Percentiles rank a stretch among this genome's conserved stretches.
phyloP scores from a whole-genome alignment of 2,797 vertebrate species.

The Sebastolobus altivelis region DNA sequence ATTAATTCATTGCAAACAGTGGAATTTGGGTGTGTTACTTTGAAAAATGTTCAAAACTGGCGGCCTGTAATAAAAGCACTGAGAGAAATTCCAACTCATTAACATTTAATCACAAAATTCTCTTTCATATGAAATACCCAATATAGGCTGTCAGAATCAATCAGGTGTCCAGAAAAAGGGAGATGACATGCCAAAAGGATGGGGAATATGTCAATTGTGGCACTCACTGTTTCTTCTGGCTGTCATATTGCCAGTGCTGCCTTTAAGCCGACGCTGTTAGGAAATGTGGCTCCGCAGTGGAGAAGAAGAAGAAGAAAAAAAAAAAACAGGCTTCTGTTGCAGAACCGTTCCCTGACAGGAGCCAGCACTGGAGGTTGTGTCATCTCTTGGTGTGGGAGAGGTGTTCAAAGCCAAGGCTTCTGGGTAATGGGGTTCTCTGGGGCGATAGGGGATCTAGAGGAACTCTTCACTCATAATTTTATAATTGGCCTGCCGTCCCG shows the following conservation, averaged over 20 bases:
- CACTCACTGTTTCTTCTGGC: slow-evolving; percentile 85
- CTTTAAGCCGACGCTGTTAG: slow-evolving; percentile 79
- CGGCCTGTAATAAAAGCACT: slow-evolving; percentile 93
- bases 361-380: slow-evolving; percentile 78
- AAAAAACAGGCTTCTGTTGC: slow-evolving; percentile 62
- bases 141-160: slow-evolving; percentile 95
- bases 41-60: slow-evolving; percentile 97
- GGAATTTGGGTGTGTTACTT: slow-evolving; percentile 94
- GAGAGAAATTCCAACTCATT: slow-evolving; percentile 94
- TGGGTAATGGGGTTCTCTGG: slow-evolving; percentile 78
- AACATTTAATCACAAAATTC: slow-evolving; percentile 94
- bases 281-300: slow-evolving; percentile 71
- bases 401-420: slow-evolving; percentile 84
- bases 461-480: slow-evolving; percentile 85
- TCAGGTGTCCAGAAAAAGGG: slow-evolving; percentile 90
- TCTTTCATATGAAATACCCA: slow-evolving; percentile 96
- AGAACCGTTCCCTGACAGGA: slow-evolving; percentile 82
- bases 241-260: slow-evolving; percentile 84
- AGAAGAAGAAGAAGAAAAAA: slow-evolving; percentile 64
- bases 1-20: slow-evolving; percentile 97
- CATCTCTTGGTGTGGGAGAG: slow-evolving; percentile 76
- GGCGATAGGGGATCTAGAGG: slow-evolving; percentile 64
- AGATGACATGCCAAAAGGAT: slow-evolving; percentile 86
- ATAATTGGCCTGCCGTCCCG: slow-evolving; percentile 78
- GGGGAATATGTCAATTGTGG: slow-evolving; percentile 86